Percentiles rank a stretch among this genome's conserved stretches.
Conservation (phyloP, 2,888 invertebrate genomes). For the Amphipyra tragopoginis region DNA sequence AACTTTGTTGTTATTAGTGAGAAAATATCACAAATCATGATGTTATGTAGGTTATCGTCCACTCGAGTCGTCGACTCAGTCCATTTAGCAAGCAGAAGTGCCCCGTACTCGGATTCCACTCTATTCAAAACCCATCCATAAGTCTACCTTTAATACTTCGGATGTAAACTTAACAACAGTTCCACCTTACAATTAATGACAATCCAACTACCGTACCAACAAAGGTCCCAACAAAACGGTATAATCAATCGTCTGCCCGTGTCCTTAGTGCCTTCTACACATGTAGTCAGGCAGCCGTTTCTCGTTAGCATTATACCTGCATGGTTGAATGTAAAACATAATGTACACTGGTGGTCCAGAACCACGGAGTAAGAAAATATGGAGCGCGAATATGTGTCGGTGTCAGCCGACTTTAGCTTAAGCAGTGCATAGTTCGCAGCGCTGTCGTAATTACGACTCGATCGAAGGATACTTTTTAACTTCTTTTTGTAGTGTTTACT, state of each 20-base stretch:
- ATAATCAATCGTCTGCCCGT: neutral
- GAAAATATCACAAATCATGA: too few species aligned
- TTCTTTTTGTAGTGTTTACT: too few species aligned
- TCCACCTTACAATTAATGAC: neutral
- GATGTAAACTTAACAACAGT: neutral
- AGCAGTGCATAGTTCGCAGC: neutral
- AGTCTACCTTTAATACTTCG: too few species aligned
- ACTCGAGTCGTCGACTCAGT: too few species aligned
- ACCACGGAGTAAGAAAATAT: slow-evolving; percentile 8
- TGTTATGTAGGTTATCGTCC: too few species aligned
- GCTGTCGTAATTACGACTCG: too few species aligned
- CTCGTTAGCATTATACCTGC: slow-evolving; percentile 20
- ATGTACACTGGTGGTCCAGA: neutral
- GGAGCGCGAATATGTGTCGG: slow-evolving; percentile 1
- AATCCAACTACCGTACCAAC: neutral
- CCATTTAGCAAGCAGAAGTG: too few species aligned
- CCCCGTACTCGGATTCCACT: too few species aligned
- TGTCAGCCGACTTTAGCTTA: neutral
- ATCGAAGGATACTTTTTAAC: too few species aligned
- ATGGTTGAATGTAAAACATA: slow-evolving; percentile 32
- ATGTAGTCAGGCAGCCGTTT: slow-evolving; percentile 14
- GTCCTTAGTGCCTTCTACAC: slow-evolving; percentile 10
- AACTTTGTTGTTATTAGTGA: too few species aligned
- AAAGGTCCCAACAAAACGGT: neutral
- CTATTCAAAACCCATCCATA: too few species aligned